phyloP scores from a whole-genome alignment of 2,113 vertebrate genomes.

The Peucedramus taeniatus region DNA sequence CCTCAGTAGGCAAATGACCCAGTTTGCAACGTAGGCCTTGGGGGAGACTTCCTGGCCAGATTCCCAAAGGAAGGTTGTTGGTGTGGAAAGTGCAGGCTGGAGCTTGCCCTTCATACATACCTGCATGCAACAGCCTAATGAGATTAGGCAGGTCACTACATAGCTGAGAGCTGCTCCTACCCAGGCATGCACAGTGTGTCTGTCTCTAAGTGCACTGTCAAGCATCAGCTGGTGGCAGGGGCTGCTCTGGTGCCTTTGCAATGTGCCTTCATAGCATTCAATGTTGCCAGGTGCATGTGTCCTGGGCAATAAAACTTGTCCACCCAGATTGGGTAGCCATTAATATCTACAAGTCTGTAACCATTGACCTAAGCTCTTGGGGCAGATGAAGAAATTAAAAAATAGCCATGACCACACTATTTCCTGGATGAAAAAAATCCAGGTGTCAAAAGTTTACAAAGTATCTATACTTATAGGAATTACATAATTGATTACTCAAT shows the following conservation, averaged over 20 bases:
- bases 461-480: not conserved
- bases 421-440: not conserved
- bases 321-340: not conserved
- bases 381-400: not conserved
- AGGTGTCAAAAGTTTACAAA: not conserved
- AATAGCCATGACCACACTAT: not conserved
- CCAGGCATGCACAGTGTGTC: not conserved
- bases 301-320: not conserved
- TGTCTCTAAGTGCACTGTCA: not conserved
- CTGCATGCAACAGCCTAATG: conserved; percentile 25
- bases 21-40: not conserved
- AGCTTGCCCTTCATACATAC: conserved; percentile 53
- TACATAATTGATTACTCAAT: not conserved
- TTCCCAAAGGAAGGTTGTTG: conserved; percentile 26
- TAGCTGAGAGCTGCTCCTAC: conserved; percentile 47
- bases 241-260: not conserved
- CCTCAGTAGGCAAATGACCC: not conserved
- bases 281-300: not conserved
- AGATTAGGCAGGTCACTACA: conserved; percentile 60
- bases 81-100: conserved; percentile 27
- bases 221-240: not conserved
- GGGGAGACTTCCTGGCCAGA: conserved; percentile 24
- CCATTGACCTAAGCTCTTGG: not conserved
- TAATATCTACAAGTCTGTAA: not conserved
- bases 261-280: not conserved